Evolutionary conservation across 2,888 invertebrate genomes (phyloP).

Genomic region (Cactoblastis cactorum): DNA sequence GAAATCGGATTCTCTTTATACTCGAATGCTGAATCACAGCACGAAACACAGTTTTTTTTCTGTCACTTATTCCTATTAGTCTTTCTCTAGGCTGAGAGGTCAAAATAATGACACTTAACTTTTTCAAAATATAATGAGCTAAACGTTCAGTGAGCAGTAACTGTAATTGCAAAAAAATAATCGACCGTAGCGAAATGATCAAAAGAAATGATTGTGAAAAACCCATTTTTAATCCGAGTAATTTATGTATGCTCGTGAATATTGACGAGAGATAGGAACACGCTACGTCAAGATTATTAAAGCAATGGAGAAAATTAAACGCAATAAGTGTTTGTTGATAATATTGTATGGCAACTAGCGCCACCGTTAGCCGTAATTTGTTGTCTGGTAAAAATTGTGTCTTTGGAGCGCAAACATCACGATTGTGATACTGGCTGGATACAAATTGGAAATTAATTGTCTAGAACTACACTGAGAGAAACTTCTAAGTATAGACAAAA

Average conservation of each 20-base stretch:
- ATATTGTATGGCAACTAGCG: slow-evolving; percentile 1
- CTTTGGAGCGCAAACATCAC: slow-evolving; percentile 21
- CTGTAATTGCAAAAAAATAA: slow-evolving; percentile 5
- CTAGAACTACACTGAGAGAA: slow-evolving; percentile 12
- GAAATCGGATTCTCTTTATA: too few relatives aligned
- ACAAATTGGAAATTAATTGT: slow-evolving; percentile 29
- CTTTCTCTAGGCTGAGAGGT: too few relatives aligned
- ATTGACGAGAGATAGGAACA: background rate
- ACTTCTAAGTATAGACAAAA: too few relatives aligned
- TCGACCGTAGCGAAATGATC: background rate
- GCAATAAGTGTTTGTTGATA: background rate
- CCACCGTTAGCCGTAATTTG: background rate
- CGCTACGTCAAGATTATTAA: background rate
- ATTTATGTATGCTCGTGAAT: background rate
- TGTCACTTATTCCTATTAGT: too few relatives aligned
- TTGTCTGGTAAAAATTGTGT: slow-evolving; percentile 31
- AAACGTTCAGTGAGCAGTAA: too few relatives aligned
- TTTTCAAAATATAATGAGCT: background rate
- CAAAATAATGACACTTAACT: background rate
- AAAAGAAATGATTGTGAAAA: slow-evolving; percentile 1
- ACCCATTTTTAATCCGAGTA: background rate
- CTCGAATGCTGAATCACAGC: too few relatives aligned
- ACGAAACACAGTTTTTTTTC: too few relatives aligned
- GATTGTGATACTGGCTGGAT: slow-evolving; percentile 27
- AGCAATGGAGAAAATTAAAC: background rate